Conservation (phyloP, 2,113 vertebrate genomes). For the Rhipidura dahli region DNA sequence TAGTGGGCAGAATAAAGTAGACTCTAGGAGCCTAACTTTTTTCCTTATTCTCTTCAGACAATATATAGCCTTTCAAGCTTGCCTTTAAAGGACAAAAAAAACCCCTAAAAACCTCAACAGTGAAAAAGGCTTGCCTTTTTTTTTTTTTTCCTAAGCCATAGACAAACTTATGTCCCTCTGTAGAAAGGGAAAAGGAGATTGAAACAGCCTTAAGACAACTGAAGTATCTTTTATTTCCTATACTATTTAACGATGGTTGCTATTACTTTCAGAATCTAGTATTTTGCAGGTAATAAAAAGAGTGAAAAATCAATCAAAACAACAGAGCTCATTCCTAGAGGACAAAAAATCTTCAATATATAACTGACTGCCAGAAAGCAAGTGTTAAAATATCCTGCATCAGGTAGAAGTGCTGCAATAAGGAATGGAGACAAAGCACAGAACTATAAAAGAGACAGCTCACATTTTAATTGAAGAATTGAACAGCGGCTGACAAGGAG, state of each 20-base stretch:
- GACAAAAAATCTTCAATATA: constrained; percentile 63
- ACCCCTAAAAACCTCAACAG: not conserved
- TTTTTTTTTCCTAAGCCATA: not conserved
- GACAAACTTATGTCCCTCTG: constrained; percentile 16
- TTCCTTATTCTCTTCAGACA: constrained; percentile 40
- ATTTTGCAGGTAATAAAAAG: constrained; percentile 70
- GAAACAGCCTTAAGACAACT: constrained; percentile 60
- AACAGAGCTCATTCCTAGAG: constrained; percentile 59
- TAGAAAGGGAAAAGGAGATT: constrained; percentile 39
- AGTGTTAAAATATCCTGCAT: constrained; percentile 59
- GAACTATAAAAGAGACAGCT: constrained; percentile 30
- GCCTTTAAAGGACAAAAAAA: constrained; percentile 36
- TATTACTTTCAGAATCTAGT: constrained; percentile 68
- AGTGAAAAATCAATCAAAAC: constrained; percentile 70
- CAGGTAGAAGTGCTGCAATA: constrained; percentile 31
- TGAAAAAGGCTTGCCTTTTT: not conserved
- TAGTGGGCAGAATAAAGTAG: constrained; percentile 40
- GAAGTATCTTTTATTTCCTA: constrained; percentile 59
- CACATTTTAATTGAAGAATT: constrained; percentile 63
- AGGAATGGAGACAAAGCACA: constrained; percentile 39
- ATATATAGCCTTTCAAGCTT: constrained; percentile 19
- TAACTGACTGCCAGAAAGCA: constrained; percentile 54
- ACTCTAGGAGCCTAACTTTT: constrained; percentile 20
- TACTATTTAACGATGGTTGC: constrained; percentile 59
- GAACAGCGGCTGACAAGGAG: not conserved